phyloP scores from a whole-genome alignment of 2,113 vertebrate species.

The Capreolus pygargus region DNA sequence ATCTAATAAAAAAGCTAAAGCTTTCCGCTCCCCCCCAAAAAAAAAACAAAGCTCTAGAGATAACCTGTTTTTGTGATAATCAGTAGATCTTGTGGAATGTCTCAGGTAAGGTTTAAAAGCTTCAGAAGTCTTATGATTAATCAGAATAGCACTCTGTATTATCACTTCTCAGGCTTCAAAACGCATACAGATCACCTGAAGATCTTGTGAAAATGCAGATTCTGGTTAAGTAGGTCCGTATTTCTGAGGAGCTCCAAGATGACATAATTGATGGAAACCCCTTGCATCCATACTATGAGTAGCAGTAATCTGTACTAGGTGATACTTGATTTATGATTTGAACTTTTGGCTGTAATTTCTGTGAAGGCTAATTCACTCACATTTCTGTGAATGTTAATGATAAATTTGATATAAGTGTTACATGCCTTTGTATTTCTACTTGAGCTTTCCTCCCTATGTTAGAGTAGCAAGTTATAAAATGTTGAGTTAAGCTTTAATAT shows the following conservation, averaged over 20 bases:
- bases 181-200: neutral
- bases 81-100: neutral
- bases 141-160: neutral
- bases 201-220: neutral
- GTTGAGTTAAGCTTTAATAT: slow-evolving; percentile 35
- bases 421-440: neutral
- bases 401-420: neutral
- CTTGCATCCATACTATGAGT: neutral
- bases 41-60: neutral
- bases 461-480: neutral
- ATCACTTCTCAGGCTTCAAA: neutral
- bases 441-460: neutral
- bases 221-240: neutral
- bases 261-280: neutral
- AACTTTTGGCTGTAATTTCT: neutral
- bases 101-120: neutral
- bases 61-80: neutral
- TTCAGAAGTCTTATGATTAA: neutral
- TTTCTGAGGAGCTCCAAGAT: neutral
- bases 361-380: neutral
- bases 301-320: neutral
- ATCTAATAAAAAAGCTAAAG: neutral
- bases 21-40: fast-evolving
- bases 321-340: neutral
- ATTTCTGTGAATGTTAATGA: slow-evolving; percentile 16